A percentile compares a stretch with the other conserved stretches of the same genome.
Evolutionary conservation across 1,140 invertebrate genomes (phyloP).

Genomic region (Epicauta chinensis): DNA sequence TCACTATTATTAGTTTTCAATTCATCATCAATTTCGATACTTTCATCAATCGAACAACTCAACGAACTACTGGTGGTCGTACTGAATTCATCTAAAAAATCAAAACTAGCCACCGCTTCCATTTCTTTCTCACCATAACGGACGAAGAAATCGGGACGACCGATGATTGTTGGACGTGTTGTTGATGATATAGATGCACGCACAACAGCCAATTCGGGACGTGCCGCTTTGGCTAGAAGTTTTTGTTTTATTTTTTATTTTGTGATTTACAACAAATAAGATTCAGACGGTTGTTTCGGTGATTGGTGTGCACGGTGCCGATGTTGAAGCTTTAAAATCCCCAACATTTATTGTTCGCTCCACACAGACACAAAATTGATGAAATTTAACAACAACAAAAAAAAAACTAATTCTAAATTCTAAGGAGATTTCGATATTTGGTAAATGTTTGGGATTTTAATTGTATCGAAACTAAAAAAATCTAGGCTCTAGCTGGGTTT

Average conservation of each 20-base stretch:
- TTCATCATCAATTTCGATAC: conserved; percentile 20
- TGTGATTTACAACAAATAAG: conserved; percentile 7
- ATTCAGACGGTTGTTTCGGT: conserved; percentile 38
- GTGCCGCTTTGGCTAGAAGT: conserved; percentile 52
- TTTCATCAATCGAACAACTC: conserved; percentile 46
- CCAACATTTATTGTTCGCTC: conserved; percentile 40
- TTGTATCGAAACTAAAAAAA: no score
- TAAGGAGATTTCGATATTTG: no score
- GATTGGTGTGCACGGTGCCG: conserved; percentile 44
- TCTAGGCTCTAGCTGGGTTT: no score
- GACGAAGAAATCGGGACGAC: conserved; percentile 66
- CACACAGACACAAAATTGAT: no score
- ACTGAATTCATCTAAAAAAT: conserved; percentile 67
- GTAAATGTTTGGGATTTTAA: no score
- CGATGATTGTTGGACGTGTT: conserved; percentile 61
- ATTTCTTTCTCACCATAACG: conserved; percentile 70
- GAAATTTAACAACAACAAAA: no score
- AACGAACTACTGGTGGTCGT: conserved; percentile 44
- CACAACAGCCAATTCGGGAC: conserved; percentile 50
- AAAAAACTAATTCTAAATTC: no score
- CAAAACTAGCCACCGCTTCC: conserved; percentile 70
- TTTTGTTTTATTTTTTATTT: conserved; percentile 21
- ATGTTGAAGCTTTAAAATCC: conserved; percentile 41
- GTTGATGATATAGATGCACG: conserved; percentile 34
- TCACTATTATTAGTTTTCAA: conserved; percentile 8